These are phyloP conservation scores for Archocentrus centrarchus DNA, from an alignment of 2,113 vertebrate species.

Conservation along the genomic window DNA sequence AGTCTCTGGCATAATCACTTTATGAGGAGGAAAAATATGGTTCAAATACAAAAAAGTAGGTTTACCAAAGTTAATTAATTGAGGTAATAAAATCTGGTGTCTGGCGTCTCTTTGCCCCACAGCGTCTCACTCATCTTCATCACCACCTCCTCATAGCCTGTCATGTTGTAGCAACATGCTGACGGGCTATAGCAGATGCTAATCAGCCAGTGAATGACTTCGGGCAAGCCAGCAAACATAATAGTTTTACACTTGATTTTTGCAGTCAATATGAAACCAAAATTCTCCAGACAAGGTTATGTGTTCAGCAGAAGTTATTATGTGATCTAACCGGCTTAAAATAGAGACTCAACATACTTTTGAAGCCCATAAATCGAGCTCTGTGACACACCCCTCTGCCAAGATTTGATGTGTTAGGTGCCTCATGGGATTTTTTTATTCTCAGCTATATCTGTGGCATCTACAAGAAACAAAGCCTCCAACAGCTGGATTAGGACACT, in stretches of 20 bases:
- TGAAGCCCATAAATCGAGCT: not conserved
- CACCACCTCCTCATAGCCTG: constrained; percentile 6
- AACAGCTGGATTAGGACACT: not conserved
- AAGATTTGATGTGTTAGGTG: constrained; percentile 2
- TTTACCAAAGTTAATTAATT: not conserved
- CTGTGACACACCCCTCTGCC: fast-evolving
- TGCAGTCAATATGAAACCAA: not conserved
- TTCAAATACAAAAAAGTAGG: not conserved
- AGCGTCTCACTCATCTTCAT: constrained; percentile 27
- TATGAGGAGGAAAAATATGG: not conserved
- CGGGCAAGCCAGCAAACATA: constrained; percentile 12
- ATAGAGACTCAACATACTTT: not conserved
- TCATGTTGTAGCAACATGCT: constrained; percentile 16
- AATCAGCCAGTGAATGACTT: constrained; percentile 51
- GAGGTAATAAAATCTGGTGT: not conserved
- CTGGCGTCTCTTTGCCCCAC: not conserved
- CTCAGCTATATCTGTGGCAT: constrained; percentile 24
- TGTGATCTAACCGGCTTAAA: not conserved
- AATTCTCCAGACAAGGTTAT: not conserved
- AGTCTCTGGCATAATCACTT: not conserved
- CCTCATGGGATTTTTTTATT: constrained; percentile 26
- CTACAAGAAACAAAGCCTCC: constrained; percentile 8
- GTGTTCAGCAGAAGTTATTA: fast-evolving
- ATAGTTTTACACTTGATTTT: constrained; percentile 24
- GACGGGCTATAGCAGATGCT: constrained; percentile 51